Conservation (phyloP, 2,888 invertebrate genomes). For the Acronicta leporina region DNA sequence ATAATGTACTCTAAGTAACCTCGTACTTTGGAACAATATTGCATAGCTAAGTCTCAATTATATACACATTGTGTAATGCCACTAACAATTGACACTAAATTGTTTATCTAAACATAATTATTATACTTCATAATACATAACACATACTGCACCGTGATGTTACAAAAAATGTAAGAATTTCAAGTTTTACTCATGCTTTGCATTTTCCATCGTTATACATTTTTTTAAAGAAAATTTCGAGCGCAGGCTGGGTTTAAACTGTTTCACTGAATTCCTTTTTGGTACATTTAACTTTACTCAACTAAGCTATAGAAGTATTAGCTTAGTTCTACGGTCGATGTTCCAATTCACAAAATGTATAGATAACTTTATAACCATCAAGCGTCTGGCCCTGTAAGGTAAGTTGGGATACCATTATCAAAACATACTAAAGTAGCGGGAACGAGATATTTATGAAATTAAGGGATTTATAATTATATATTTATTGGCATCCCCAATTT, state of each 20-base stretch:
- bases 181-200: neutral
- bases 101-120: slow-evolving; percentile 55
- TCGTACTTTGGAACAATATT: slow-evolving; percentile 46
- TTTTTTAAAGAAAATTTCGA: neutral
- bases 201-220: neutral
- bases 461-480: too few relatives aligned
- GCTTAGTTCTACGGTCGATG: too few relatives aligned
- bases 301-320: too few relatives aligned
- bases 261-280: too few relatives aligned
- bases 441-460: too few relatives aligned
- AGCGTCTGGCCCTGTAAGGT: slow-evolving; percentile 25
- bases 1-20: too few relatives aligned
- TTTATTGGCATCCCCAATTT: too few relatives aligned
- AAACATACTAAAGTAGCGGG: neutral
- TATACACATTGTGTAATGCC: slow-evolving; percentile 62
- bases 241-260: too few relatives aligned
- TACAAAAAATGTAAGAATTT: slow-evolving; percentile 21
- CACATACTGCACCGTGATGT: slow-evolving; percentile 62
- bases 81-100: slow-evolving; percentile 77
- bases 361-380: too few relatives aligned
- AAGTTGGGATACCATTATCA: slow-evolving; percentile 3
- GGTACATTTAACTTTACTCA: too few relatives aligned
- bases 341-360: too few relatives aligned
- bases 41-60: slow-evolving; percentile 51
- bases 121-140: slow-evolving; percentile 51